These are phyloP conservation scores for Pissodes strobi DNA, from an alignment of 1,140 invertebrate genomes.

Conservation along the genomic window DNA sequence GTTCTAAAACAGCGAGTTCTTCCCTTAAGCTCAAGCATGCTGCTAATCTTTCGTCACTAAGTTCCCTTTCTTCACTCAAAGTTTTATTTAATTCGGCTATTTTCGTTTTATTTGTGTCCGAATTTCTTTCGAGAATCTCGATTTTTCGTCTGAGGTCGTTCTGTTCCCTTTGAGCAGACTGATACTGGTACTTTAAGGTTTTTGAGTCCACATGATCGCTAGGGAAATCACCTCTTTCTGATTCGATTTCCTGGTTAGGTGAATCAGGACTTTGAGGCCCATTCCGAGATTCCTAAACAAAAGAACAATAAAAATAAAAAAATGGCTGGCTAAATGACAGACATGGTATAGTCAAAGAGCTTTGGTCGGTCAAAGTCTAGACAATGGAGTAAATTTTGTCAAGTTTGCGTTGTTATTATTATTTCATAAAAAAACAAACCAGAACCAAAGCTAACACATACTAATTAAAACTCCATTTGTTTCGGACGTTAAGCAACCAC, in stretches of 20 bases:
- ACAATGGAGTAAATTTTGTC: too few relatives aligned
- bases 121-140: constrained; percentile 55
- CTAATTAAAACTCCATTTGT: too few relatives aligned
- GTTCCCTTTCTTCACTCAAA: constrained; percentile 56
- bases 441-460: too few relatives aligned
- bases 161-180: constrained; percentile 50
- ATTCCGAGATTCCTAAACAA: constrained; percentile 31
- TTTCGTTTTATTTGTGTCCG: constrained; percentile 54
- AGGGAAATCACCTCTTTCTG: constrained; percentile 16
- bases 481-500: too few relatives aligned
- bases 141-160: constrained; percentile 55
- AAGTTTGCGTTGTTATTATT: too few relatives aligned
- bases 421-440: too few relatives aligned
- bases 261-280: constrained; percentile 25
- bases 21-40: constrained; percentile 57
- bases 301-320: background rate
- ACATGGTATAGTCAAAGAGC: too few relatives aligned
- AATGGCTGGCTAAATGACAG: too few relatives aligned
- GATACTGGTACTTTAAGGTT: constrained; percentile 53
- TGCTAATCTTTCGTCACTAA: constrained; percentile 32
- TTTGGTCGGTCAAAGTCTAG: too few relatives aligned
- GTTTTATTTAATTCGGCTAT: constrained; percentile 42
- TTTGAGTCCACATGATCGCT: constrained; percentile 49
- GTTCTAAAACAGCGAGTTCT: constrained; percentile 55
- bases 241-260: constrained; percentile 20